Evolutionary conservation across 2,113 vertebrate genomes (phyloP), one percentile per base, ranked within the genome.

Genomic region (Xyrauchen texanus): DNA sequence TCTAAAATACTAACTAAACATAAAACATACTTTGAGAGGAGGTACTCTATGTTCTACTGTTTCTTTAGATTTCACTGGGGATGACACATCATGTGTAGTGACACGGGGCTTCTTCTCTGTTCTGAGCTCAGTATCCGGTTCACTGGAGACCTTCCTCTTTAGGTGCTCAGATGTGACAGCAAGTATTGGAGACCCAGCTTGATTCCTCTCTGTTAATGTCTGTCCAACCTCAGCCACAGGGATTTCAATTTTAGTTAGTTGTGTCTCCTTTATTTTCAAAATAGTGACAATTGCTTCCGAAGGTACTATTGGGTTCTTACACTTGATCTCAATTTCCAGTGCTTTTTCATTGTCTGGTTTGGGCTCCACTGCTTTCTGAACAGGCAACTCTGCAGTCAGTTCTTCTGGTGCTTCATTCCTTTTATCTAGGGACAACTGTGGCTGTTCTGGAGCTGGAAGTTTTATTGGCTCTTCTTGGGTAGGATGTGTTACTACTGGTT

Each of bases 21-120:
- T 16, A 64, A 65, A 67, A 78, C 71, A 55, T 95, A 99, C 97
- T 96, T 96, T 97, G 86, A 97, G 95, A 0, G 96, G 97, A 42
- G 97, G 95, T 15, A 98, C 96, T 74, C 90, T 95, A 0, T 92
- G 98, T 81, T 90, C 93, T 0, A 86, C 34, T 81, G 88, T 16
- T 83, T 84, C 69, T 80, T 92, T 49, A 63, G 77, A 6, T 57
- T 88, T 86, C 1, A 88, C 86, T 7, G 92, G 93, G 57, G 67
- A 83, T 10, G 88, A 89, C 46, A 68, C 80, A 0, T 89, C 71
- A 47, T 45, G n/a, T 73, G 92, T 93, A 0, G 77, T 84, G 46
- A 96, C 21, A 0, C 96, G 93, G 0, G 93, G 90, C 82, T 91
- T 96, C 70, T 99, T 99, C 82, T 96, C 96, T 3, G 94, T 94